phyloP scores from a whole-genome alignment of 2,888 invertebrate genomes.

The Ornithoptera alexandrae region DNA sequence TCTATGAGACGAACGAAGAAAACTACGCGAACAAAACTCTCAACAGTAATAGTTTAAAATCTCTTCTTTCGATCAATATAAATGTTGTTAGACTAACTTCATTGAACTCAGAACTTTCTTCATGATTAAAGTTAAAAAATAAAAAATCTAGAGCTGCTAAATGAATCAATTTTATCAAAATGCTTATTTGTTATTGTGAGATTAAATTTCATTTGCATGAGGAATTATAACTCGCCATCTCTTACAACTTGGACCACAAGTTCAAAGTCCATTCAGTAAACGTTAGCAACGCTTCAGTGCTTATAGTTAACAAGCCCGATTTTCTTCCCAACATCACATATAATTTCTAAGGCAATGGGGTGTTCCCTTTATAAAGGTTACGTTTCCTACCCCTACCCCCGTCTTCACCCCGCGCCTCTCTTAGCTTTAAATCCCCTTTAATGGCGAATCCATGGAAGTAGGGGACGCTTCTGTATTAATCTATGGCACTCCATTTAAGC shows the following conservation, averaged over 20 bases:
- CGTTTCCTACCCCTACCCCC: slow-evolving; percentile 11
- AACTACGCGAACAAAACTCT: too few relatives aligned
- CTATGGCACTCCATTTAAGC: background rate
- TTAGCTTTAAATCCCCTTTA: slow-evolving; percentile 23
- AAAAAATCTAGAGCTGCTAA: too few relatives aligned
- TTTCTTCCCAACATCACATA: slow-evolving; percentile 48
- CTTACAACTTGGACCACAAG: slow-evolving; percentile 34
- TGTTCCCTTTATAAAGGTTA: slow-evolving; percentile 29
- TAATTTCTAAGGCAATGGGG: slow-evolving; percentile 38
- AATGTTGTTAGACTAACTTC: too few relatives aligned
- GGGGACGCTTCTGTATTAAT: background rate
- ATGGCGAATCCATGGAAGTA: slow-evolving; percentile 16
- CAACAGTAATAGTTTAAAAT: too few relatives aligned
- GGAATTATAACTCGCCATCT: background rate
- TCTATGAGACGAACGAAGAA: too few relatives aligned
- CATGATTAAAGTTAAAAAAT: too few relatives aligned
- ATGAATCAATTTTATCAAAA: background rate
- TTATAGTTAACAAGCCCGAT: slow-evolving; percentile 66
- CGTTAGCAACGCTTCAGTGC: slow-evolving; percentile 58
- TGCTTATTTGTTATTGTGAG: background rate
- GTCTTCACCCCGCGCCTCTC: background rate
- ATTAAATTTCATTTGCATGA: background rate
- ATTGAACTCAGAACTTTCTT: too few relatives aligned
- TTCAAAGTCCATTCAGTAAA: slow-evolving; percentile 52
- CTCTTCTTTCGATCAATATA: too few relatives aligned